phyloP scores from a whole-genome alignment of 2,888 invertebrate species.

The Rutpela maculata region DNA sequence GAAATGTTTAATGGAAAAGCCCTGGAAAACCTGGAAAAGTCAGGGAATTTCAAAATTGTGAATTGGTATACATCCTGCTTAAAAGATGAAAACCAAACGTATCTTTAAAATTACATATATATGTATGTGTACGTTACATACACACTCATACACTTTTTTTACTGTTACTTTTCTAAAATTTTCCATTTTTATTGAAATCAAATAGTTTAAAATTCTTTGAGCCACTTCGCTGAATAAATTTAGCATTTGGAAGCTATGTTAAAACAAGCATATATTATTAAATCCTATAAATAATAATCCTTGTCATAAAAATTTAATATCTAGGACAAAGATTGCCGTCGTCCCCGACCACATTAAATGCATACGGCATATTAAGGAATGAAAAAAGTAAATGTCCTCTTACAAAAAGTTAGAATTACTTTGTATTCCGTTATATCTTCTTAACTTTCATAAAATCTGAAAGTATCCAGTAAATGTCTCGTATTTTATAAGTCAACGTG shows the following conservation, averaged over 20 bases:
- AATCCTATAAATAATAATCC: background rate
- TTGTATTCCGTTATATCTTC: background rate
- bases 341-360: slow-evolving; percentile 1
- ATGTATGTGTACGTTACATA: too few species aligned
- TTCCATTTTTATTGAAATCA: background rate
- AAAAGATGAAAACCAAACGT: too few species aligned
- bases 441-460: background rate
- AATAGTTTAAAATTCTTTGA: background rate
- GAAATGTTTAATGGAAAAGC: too few species aligned
- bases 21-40: too few species aligned
- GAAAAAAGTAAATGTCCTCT: background rate
- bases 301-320: slow-evolving; percentile 16
- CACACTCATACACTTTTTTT: too few species aligned
- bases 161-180: background rate
- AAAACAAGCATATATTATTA: background rate
- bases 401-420: background rate
- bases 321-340: background rate
- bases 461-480: background rate
- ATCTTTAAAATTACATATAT: too few species aligned
- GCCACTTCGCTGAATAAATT: slow-evolving; percentile 11
- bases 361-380: background rate
- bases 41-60: too few species aligned
- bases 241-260: slow-evolving; percentile 13
- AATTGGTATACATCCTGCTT: too few species aligned
- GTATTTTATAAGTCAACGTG: background rate